Percentiles rank a stretch among this genome's conserved stretches.
These are phyloP conservation scores for Ataeniobius toweri DNA, from an alignment of 2,797 vertebrate species.

Conservation along the genomic window DNA sequence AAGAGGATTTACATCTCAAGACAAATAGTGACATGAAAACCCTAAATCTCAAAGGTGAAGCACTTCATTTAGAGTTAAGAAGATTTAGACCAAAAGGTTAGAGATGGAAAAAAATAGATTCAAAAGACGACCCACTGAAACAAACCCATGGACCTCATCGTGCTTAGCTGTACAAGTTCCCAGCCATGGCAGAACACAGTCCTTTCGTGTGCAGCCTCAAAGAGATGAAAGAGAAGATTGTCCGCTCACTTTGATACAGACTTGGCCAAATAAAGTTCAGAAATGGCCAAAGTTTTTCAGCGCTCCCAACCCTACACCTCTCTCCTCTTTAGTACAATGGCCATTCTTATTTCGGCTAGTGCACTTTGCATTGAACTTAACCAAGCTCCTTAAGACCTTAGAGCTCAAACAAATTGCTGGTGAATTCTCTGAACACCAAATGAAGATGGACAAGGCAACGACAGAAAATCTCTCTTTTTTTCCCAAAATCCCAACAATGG, in stretches of 20 bases:
- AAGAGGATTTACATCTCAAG: slow-evolving; percentile 78
- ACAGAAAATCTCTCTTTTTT: background rate
- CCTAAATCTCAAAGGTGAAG: slow-evolving; percentile 77
- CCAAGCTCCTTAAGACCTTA: slow-evolving; percentile 39
- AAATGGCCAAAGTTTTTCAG: slow-evolving; percentile 65
- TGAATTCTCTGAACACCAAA: background rate
- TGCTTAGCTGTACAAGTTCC: slow-evolving; percentile 80
- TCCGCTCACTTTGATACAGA: slow-evolving; percentile 68
- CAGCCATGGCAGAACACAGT: slow-evolving; percentile 75
- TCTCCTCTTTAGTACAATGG: slow-evolving; percentile 45
- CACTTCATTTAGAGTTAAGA: slow-evolving; percentile 85
- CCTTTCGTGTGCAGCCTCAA: slow-evolving; percentile 70
- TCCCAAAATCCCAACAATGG: too few species aligned
- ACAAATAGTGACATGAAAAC: slow-evolving; percentile 80
- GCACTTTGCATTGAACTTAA: slow-evolving; percentile 56
- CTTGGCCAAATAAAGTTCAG: slow-evolving; percentile 67
- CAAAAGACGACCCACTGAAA: slow-evolving; percentile 67
- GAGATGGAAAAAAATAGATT: slow-evolving; percentile 65
- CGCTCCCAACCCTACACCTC: slow-evolving; percentile 15
- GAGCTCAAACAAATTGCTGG: background rate
- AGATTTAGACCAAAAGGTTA: slow-evolving; percentile 87
- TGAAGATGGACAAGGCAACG: background rate
- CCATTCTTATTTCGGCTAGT: slow-evolving; percentile 67
- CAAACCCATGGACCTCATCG: slow-evolving; percentile 63
- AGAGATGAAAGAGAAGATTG: slow-evolving; percentile 78